Percentiles rank a stretch among this genome's conserved stretches.
These are phyloP conservation scores for Neotoxoptera formosana DNA, from an alignment of 1,140 invertebrate genomes.

Conservation along the genomic window DNA sequence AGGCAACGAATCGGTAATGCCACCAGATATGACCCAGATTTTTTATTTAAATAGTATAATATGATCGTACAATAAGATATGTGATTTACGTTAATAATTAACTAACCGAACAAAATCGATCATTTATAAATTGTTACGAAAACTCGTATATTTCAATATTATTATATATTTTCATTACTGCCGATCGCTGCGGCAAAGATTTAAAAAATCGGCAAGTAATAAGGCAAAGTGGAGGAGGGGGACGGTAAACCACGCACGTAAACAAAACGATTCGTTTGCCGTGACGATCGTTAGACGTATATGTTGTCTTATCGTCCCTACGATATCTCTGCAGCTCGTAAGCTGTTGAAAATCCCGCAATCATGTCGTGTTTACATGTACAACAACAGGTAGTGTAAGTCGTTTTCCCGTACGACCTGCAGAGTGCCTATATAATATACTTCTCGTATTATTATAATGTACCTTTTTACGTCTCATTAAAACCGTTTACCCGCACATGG, in stretches of 20 bases:
- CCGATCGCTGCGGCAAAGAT: background rate
- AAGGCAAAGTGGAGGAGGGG: too few species aligned
- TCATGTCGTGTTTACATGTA: conserved; percentile 15
- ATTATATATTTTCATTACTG: background rate
- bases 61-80: too few species aligned
- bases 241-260: background rate
- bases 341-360: background rate
- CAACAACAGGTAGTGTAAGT: too few species aligned
- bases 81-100: too few species aligned
- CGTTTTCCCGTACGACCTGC: background rate
- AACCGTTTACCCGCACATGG: conserved; percentile 37
- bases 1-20: too few species aligned
- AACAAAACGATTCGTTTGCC: background rate
- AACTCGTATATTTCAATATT: background rate
- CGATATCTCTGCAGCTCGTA: background rate
- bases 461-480: conserved; percentile 45
- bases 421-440: too few species aligned
- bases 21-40: too few species aligned
- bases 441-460: background rate
- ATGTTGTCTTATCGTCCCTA: conserved; percentile 13
- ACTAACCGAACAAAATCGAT: too few species aligned
- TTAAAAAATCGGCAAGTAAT: background rate
- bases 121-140: background rate
- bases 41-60: too few species aligned
- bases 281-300: background rate